Evolutionary conservation across 2,888 invertebrate genomes (phyloP).

Genomic region (Drepanosiphum platanoidis): DNA sequence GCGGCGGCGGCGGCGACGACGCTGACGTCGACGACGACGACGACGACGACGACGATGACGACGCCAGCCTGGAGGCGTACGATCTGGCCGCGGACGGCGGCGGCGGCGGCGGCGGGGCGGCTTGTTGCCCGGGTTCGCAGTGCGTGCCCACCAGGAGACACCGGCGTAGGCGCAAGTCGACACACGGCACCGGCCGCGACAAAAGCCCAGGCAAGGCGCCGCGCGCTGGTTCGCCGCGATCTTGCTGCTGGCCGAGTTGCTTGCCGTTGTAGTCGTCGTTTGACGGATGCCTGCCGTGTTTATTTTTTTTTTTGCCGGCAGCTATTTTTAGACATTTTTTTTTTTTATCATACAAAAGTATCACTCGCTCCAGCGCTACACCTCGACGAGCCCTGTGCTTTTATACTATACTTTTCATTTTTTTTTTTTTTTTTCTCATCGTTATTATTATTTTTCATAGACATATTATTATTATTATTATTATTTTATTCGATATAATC

Average conservation of each 20-base stretch:
- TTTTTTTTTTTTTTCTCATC: not conserved
- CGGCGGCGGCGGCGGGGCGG: slow-evolving; percentile 34
- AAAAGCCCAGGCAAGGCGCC: slow-evolving; percentile 58
- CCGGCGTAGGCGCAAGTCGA: slow-evolving; percentile 53
- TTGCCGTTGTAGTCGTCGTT: slow-evolving; percentile 22
- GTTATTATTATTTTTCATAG: too few relatives aligned
- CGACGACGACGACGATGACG: slow-evolving; percentile 69
- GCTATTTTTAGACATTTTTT: too few relatives aligned
- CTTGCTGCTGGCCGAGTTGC: slow-evolving; percentile 20
- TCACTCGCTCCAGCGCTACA: not conserved
- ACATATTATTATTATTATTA: too few relatives aligned
- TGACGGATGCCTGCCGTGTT: not conserved
- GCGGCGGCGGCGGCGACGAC: not conserved
- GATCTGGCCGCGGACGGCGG: slow-evolving; percentile 73
- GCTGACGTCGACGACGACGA: slow-evolving; percentile 69
- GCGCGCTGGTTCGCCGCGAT: not conserved
- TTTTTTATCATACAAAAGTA: too few relatives aligned
- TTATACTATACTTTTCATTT: not conserved
- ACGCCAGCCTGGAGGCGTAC: slow-evolving; percentile 84
- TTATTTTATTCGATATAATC: not conserved
- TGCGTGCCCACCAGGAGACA: slow-evolving; percentile 76
- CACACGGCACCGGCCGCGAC: slow-evolving; percentile 39
- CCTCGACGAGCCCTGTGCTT: too few relatives aligned
- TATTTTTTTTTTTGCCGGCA: too few relatives aligned
- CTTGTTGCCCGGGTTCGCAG: slow-evolving; percentile 80